phyloP scores from a whole-genome alignment of 2,113 vertebrate species.

The Amblyopsis rosae region DNA sequence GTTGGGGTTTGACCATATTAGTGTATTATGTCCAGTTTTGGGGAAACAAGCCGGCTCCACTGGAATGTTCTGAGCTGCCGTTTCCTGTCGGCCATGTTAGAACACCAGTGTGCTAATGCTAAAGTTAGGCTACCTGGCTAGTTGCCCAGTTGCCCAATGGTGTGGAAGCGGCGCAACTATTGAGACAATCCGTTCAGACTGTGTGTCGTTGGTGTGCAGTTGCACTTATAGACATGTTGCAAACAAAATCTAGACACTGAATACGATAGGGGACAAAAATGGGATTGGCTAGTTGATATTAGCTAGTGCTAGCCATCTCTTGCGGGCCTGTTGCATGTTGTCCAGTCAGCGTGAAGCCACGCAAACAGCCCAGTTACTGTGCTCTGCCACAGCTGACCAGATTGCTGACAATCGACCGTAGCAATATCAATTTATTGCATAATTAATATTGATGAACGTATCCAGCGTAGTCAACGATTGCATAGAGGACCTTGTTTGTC shows the following conservation, averaged over 20 bases:
- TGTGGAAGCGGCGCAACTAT: neutral
- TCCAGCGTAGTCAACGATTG: neutral
- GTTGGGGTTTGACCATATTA: constrained; percentile 17
- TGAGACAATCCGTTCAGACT: too few relatives aligned
- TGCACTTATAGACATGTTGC: neutral
- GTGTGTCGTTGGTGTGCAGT: neutral
- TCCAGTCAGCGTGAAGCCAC: constrained; percentile 43
- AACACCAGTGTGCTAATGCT: constrained; percentile 51
- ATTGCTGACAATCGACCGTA: neutral
- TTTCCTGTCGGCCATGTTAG: constrained; percentile 77
- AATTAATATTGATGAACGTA: neutral
- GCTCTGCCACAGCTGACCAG: neutral
- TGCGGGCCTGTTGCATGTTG: constrained; percentile 67
- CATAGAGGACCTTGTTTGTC: neutral
- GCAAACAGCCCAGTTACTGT: constrained; percentile 9
- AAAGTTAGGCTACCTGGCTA: constrained; percentile 2
- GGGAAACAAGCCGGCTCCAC: constrained; percentile 71
- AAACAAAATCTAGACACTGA: too few relatives aligned
- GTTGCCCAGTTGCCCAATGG: neutral
- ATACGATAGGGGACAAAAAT: too few relatives aligned
- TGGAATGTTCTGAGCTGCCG: constrained; percentile 73
- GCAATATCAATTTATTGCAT: neutral
- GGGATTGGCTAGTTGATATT: constrained; percentile 24
- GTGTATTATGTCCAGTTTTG: constrained; percentile 42
- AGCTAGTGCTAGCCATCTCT: constrained; percentile 51